Conservation (phyloP, 2,888 invertebrate species). For the Chrysotoxum bicinctum region DNA sequence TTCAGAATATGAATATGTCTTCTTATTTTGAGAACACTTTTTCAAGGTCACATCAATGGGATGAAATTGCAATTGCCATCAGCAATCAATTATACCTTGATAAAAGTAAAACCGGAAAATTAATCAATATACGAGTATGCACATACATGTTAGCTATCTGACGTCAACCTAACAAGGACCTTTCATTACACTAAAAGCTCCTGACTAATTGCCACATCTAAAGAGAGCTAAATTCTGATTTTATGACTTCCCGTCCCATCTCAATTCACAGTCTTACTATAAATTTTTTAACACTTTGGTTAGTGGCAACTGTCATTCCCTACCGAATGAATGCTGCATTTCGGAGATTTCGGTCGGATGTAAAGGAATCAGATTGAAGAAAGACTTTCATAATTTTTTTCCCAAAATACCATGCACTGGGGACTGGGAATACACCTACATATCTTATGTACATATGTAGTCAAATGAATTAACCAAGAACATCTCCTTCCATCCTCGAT, state of each 20-base stretch:
- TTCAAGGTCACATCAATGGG: too few species aligned
- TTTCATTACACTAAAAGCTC: not conserved
- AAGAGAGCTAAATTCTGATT: not conserved
- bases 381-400: not conserved
- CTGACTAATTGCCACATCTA: not conserved
- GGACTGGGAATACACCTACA: not conserved
- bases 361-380: not conserved
- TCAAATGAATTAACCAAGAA: not conserved
- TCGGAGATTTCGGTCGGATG: not conserved
- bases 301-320: not conserved
- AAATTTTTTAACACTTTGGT: not conserved
- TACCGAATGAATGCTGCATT: not conserved
- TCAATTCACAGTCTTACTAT: not conserved
- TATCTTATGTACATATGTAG: not conserved
- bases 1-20: too few species aligned
- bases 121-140: too few species aligned
- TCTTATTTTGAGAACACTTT: too few species aligned
- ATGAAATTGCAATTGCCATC: too few species aligned
- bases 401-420: not conserved
- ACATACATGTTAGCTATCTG: too few species aligned
- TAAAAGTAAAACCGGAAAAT: too few species aligned
- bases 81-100: too few species aligned
- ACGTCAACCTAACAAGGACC: too few species aligned
- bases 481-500: not conserved
- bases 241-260: not conserved